Conservation (phyloP, 53 echinoderm and acorn worm genomes). For the Hippasteria phrygiana region DNA sequence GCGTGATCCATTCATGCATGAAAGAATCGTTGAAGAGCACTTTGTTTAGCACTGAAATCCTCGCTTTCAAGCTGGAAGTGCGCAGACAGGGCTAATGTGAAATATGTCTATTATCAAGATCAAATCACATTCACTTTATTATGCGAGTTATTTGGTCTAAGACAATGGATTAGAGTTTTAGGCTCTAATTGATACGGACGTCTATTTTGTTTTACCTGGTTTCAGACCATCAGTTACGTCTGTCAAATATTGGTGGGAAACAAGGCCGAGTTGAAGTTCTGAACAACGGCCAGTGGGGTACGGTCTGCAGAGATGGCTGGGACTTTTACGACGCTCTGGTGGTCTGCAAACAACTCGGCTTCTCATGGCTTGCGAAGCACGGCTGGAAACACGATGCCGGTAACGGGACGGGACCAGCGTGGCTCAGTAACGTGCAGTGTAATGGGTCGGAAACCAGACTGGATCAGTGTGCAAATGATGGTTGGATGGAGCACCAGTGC, state of each 20-base stretch:
- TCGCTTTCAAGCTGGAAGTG: too few species aligned
- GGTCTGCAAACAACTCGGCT: conserved; percentile 41
- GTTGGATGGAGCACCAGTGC: conserved; percentile 41
- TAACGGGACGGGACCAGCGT: conserved; percentile 36
- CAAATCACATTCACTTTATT: too few species aligned
- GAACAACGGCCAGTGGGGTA: conserved; percentile 36
- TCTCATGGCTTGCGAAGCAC: neutral
- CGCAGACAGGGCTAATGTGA: too few species aligned
- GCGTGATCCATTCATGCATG: too few species aligned
- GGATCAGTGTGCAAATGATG: conserved; percentile 26
- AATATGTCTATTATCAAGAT: too few species aligned
- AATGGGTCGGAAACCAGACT: conserved; percentile 49
- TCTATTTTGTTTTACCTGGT: too few species aligned
- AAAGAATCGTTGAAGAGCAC: too few species aligned
- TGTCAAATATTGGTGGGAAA: conserved; percentile 12
- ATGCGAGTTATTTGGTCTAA: too few species aligned
- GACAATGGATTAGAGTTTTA: too few species aligned
- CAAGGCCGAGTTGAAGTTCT: conserved; percentile 49
- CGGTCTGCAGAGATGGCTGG: conserved; percentile 33
- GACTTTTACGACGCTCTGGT: conserved; percentile 41
- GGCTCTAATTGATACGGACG: too few species aligned
- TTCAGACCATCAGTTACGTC: conserved; percentile 34
- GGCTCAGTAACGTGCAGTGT: conserved; percentile 43
- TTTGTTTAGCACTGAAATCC: too few species aligned
- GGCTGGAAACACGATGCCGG: conserved; percentile 33